Evolutionary conservation across 2,888 invertebrate species (phyloP).

Genomic region (Unio pictorum): DNA sequence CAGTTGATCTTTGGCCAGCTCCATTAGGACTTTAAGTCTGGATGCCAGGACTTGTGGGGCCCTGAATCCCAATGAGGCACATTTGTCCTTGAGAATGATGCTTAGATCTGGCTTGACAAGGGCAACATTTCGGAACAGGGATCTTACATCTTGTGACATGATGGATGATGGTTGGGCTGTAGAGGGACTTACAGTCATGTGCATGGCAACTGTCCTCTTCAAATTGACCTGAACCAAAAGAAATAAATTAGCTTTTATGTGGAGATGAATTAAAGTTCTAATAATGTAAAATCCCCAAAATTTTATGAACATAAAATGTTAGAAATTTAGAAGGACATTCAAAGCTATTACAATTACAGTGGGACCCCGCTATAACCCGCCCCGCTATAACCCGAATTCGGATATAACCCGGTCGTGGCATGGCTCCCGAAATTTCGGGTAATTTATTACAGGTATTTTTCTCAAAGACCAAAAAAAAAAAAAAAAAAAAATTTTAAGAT

Average conservation of each 20-base stretch:
- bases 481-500: no score
- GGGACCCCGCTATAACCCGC: no score
- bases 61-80: conserved; percentile 66
- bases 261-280: no score
- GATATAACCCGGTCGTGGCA: no score
- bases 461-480: no score
- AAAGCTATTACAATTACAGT: no score
- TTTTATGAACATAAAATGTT: no score
- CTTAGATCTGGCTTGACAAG: conserved; percentile 65
- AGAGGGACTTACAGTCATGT: conserved; percentile 60
- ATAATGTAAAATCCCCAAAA: no score
- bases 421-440: no score
- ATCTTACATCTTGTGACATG: conserved; percentile 60
- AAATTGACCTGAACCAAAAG: conserved; percentile 56
- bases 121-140: conserved; percentile 66
- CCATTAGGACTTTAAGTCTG: conserved; percentile 64
- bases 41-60: conserved; percentile 64
- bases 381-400: no score
- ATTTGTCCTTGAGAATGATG: conserved; percentile 67
- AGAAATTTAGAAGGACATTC: no score
- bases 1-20: conserved; percentile 68
- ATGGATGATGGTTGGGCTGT: conserved; percentile 29
- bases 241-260: neutral
- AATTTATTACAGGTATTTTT: no score
- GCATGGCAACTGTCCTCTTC: conserved; percentile 52